A percentile compares a stretch with the other conserved stretches of the same genome.
Evolutionary conservation across 2,113 vertebrate species (phyloP).

Genomic region (Sinosuthora webbiana): DNA sequence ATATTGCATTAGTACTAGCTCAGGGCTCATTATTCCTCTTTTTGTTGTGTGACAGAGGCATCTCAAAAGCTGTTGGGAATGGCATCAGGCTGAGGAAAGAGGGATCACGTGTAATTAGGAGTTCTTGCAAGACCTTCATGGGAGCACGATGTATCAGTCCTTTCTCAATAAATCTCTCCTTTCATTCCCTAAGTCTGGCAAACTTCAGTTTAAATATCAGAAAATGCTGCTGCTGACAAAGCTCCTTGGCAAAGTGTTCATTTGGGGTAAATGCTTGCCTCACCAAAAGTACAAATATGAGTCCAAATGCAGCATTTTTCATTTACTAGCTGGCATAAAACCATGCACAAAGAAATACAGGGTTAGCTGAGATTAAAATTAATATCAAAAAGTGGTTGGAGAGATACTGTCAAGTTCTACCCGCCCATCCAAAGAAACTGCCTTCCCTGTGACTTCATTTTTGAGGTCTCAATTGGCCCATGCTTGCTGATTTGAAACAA

Average conservation of each 20-base stretch:
- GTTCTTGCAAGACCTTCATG: background rate
- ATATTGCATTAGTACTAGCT: background rate
- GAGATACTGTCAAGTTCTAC: background rate
- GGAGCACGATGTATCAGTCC: background rate
- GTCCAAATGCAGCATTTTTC: background rate
- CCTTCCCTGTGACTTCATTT: background rate
- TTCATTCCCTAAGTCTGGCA: background rate
- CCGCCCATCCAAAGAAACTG: background rate
- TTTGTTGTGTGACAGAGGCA: background rate
- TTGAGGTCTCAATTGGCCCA: background rate
- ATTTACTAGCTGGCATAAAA: background rate
- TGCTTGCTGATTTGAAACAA: background rate
- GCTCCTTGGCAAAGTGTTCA: background rate
- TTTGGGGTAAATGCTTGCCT: background rate
- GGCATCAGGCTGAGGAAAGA: background rate
- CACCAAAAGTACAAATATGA: background rate
- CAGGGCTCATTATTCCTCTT: background rate
- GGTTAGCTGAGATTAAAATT: background rate
- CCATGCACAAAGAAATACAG: background rate
- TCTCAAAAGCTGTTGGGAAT: background rate
- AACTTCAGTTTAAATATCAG: background rate
- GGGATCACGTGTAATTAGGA: rapidly evolving
- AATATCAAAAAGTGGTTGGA: background rate
- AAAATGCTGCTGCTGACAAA: background rate
- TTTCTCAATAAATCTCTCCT: background rate